Conservation (phyloP, 2,113 vertebrate genomes). For the Atractosteus spatula region DNA sequence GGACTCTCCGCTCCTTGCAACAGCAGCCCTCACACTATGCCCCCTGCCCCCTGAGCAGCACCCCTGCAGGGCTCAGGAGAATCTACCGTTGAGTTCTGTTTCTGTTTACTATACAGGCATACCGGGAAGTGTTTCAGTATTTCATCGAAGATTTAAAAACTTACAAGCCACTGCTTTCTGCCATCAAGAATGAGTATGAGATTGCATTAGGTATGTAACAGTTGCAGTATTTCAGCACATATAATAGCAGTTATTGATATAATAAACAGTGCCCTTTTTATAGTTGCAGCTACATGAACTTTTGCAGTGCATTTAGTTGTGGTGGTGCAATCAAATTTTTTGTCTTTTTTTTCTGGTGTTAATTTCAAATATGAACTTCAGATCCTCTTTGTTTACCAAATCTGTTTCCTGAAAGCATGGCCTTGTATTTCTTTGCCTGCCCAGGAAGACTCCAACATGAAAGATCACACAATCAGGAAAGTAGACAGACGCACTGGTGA, state of each 20-base stretch:
- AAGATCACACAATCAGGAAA: too few relatives aligned
- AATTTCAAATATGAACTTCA: too few relatives aligned
- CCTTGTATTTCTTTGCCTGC: too few relatives aligned
- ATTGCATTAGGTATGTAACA: conserved; percentile 69
- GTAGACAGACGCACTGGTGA: too few relatives aligned
- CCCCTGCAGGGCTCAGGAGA: not conserved
- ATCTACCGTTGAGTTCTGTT: not conserved
- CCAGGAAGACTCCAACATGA: too few relatives aligned
- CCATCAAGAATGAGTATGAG: conserved; percentile 83
- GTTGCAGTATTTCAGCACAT: too few relatives aligned
- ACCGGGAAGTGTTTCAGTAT: conserved; percentile 72
- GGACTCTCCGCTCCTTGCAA: not conserved
- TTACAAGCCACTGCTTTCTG: conserved; percentile 76
- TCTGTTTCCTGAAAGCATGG: too few relatives aligned
- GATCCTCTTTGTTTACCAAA: too few relatives aligned
- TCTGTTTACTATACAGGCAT: conserved; percentile 61
- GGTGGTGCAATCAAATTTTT: not conserved
- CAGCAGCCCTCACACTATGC: not conserved
- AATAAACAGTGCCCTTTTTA: too few relatives aligned
- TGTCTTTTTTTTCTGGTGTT: too few relatives aligned
- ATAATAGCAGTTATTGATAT: too few relatives aligned
- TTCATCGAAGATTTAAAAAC: conserved; percentile 80
- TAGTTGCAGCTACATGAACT: not conserved
- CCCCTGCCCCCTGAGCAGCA: not conserved
- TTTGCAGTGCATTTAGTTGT: not conserved